phyloP scores from a whole-genome alignment of 1,140 invertebrate genomes.

The Papilio xuthus region DNA sequence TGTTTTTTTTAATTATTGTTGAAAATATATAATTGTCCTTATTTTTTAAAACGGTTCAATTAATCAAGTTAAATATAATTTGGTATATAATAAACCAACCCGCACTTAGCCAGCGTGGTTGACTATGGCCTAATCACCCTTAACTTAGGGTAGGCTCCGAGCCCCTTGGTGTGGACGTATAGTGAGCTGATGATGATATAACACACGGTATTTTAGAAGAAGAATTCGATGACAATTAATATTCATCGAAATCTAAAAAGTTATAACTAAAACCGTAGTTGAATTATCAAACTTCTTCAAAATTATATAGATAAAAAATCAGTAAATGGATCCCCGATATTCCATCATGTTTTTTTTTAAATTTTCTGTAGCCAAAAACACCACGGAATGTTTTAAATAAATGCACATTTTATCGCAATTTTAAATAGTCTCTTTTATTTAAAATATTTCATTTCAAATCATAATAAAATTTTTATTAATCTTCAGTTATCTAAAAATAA shows the following conservation, averaged over 20 bases:
- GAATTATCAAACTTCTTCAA: too few relatives aligned
- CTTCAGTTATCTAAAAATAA: not conserved
- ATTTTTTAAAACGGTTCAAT: not conserved
- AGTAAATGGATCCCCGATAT: too few relatives aligned
- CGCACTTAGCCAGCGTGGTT: too few relatives aligned
- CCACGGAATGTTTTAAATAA: not conserved
- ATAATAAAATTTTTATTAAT: not conserved
- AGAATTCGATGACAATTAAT: not conserved
- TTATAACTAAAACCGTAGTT: too few relatives aligned
- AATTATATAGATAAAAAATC: too few relatives aligned
- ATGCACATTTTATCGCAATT: not conserved
- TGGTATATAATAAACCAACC: too few relatives aligned
- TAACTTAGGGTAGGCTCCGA: too few relatives aligned
- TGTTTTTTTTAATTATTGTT: too few relatives aligned
- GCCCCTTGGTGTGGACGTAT: too few relatives aligned
- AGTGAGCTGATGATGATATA: too few relatives aligned
- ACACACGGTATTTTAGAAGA: not conserved
- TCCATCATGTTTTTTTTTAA: not conserved
- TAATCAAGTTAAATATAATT: not conserved
- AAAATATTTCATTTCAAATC: not conserved
- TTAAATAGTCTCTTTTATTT: not conserved
- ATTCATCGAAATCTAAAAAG: too few relatives aligned
- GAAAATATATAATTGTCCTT: not conserved
- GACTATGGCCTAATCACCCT: too few relatives aligned
- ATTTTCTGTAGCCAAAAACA: not conserved